Evolutionary conservation across 2,113 vertebrate species (phyloP), one percentile per base, ranked within the genome.

Genomic region (Odontophorus gujanensis): DNA sequence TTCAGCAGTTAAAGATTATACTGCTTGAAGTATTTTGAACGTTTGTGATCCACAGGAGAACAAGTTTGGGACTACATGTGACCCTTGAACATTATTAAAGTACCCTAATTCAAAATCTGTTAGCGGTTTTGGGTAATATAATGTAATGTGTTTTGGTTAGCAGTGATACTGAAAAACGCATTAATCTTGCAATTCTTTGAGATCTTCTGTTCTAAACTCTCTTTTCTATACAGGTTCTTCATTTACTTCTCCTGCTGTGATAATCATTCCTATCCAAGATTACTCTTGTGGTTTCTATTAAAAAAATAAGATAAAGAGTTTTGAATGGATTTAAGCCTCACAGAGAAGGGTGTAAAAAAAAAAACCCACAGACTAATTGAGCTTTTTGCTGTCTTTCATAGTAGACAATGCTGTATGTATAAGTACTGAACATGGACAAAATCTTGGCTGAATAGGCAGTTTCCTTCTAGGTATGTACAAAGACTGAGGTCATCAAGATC

Each of bases 191-290:
- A 13, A 24, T 90, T 91, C 28, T 58, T 22, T 84, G 82, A 78
- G 79, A 22, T 88, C 12, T 20, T 88, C 95, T 66, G 76, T 51
- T 45, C 38, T 32, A 53, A 77, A 43, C 40, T 72, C 48, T 47
- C 81, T 87, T 88, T 59, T 48, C 78, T 86, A 65, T 95, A 80
- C 84, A 87, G 87, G 88, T 92, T 92, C 61, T 89, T 95, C 87
- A 77, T 96, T 96, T 96, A 89, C 58, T 85, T 92, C 22, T 87
- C 77, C 83, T 32, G 85, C 81, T 91, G 72, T 88, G 90, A 86
- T 90, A 85, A 93, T 87, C 2, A 89, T 93, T 94, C 58, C 92
- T 77, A 82, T 94, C 82, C 74, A 86, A 55, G 50, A 95, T 97
- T 92, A 76, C 58, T 90, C 82, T 84, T 84, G 81, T 91, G 67